These are phyloP conservation scores for Nematostella vectensis DNA, from an alignment of 92 coral and sea anemone species.

Conservation along the genomic window DNA sequence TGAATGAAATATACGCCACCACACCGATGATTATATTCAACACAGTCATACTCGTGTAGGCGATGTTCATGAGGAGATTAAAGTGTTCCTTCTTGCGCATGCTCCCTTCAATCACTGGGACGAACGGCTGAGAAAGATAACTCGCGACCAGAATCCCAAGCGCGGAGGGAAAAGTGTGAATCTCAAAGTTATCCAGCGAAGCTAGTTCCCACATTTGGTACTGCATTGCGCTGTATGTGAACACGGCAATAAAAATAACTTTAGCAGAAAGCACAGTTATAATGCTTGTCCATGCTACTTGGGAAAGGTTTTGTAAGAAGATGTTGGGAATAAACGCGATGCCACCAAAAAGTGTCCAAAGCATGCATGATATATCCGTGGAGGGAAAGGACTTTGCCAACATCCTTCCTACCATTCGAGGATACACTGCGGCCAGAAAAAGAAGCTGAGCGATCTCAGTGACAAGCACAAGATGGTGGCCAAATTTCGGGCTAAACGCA, in stretches of 20 bases:
- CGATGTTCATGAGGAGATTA: slow-evolving; percentile 46
- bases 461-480: slow-evolving; percentile 62
- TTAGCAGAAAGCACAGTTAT: slow-evolving; percentile 76
- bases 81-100: slow-evolving; percentile 74
- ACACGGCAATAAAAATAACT: slow-evolving; percentile 74
- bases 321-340: slow-evolving; percentile 74
- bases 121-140: slow-evolving; percentile 92
- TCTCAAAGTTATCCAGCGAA: slow-evolving; percentile 60
- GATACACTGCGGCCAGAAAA: slow-evolving; percentile 76
- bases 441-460: slow-evolving; percentile 65
- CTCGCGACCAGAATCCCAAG: slow-evolving; percentile 90
- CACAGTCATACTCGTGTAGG: slow-evolving; percentile 70
- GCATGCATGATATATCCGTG: slow-evolving; percentile 41
- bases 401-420: slow-evolving; percentile 79
- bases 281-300: slow-evolving; percentile 97
- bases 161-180: slow-evolving; percentile 78
- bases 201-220: slow-evolving; percentile 61
- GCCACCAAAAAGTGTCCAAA: slow-evolving; percentile 81
- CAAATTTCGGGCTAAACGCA: slow-evolving; percentile 56
- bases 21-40: slow-evolving; percentile 82
- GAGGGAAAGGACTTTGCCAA: slow-evolving; percentile 57
- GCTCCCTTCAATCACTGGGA: slow-evolving; percentile 93
- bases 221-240: slow-evolving; percentile 62
- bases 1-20: slow-evolving; percentile 76
- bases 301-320: slow-evolving; percentile 72